Conservation (phyloP, 2,888 invertebrate genomes). For the Lochmaea capreae region DNA sequence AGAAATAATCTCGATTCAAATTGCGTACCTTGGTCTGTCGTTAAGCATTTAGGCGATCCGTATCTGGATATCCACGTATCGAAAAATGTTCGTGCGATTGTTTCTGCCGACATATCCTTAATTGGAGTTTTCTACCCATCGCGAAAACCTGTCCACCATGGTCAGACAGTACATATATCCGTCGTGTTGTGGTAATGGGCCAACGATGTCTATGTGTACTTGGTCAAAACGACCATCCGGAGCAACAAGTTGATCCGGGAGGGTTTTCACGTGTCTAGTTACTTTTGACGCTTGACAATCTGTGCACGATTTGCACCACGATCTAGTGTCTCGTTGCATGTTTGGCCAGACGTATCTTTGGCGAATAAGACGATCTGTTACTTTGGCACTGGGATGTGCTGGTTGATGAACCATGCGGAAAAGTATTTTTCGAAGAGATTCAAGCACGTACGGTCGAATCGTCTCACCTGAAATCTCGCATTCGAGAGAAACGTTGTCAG, state of each 20-base stretch:
- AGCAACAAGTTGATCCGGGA: conserved; percentile 38
- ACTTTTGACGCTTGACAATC: conserved; percentile 57
- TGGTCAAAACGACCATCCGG: conserved; percentile 57
- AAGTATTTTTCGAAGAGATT: too few relatives aligned
- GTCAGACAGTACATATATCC: conserved; percentile 56
- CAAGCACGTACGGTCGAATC: too few relatives aligned
- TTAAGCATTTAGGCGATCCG: too few relatives aligned
- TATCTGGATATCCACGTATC: conserved; percentile 55
- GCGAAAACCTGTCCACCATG: conserved; percentile 54
- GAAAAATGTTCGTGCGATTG: conserved; percentile 52
- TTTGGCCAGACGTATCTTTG: too few relatives aligned
- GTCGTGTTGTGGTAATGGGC: conserved; percentile 58
- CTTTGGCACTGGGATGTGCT: too few relatives aligned
- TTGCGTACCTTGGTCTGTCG: too few relatives aligned
- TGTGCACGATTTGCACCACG: conserved; percentile 21
- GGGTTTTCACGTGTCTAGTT: conserved; percentile 49
- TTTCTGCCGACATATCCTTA: conserved; percentile 53
- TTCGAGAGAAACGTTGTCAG: too few relatives aligned
- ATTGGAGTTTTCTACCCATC: conserved; percentile 57
- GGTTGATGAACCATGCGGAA: too few relatives aligned
- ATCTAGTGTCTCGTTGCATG: too few relatives aligned
- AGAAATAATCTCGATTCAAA: too few relatives aligned
- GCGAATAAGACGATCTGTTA: too few relatives aligned
- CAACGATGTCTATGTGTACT: conserved; percentile 64
- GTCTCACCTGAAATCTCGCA: too few relatives aligned